A percentile compares a stretch with the other conserved stretches of the same genome.
phyloP scores from a whole-genome alignment of 2,888 invertebrate genomes.

The Idaea biselata region DNA sequence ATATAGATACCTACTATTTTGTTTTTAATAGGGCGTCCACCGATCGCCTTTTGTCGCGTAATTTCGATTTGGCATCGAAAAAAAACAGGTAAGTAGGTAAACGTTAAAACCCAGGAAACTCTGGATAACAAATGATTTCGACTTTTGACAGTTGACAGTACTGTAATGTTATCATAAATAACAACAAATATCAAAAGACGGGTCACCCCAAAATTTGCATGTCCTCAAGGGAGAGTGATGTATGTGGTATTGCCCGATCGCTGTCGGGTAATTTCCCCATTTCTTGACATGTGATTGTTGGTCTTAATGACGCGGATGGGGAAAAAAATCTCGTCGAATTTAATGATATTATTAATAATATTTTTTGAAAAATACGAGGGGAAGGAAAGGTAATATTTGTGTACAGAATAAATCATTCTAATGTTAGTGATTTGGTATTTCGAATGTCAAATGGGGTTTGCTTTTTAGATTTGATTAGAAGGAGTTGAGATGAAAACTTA shows the following conservation, averaged over 20 bases:
- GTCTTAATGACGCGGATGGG: neutral
- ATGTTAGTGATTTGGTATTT: neutral
- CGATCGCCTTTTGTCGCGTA: too few relatives aligned
- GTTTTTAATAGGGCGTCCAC: too few relatives aligned
- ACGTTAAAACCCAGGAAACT: neutral
- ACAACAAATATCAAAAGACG: slow-evolving; percentile 2
- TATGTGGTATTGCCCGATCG: neutral
- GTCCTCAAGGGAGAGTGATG: slow-evolving; percentile 3
- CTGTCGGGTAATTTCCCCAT: slow-evolving; percentile 1
- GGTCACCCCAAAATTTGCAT: slow-evolving; percentile 2
- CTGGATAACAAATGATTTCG: slow-evolving; percentile 2
- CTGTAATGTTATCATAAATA: slow-evolving; percentile 8
- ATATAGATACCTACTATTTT: too few relatives aligned
- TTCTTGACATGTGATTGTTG: slow-evolving; percentile 5
- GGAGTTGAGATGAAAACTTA: neutral
- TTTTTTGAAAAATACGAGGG: neutral
- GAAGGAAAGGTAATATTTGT: neutral
- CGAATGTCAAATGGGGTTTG: neutral
- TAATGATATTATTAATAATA: neutral
- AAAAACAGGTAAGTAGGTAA: neutral
- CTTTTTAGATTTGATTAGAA: neutral
- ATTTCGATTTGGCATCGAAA: neutral
- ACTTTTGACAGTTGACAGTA: slow-evolving; percentile 10
- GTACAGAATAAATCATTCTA: neutral
- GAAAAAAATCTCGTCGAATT: slow-evolving; percentile 1